phyloP scores from a whole-genome alignment of 2,113 vertebrate genomes.

The Prochilodus magdalenae region DNA sequence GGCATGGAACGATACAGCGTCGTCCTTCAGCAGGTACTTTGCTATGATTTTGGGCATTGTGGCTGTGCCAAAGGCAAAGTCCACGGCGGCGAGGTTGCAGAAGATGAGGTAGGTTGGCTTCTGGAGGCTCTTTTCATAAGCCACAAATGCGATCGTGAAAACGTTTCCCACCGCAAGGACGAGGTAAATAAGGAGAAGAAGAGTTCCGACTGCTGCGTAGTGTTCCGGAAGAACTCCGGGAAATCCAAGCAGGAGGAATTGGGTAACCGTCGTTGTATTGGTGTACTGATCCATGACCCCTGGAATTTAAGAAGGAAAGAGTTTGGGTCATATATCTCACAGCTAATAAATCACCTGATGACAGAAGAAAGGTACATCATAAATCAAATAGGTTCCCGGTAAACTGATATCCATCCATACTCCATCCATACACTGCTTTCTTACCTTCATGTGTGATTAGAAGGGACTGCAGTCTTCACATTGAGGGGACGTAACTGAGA shows the following conservation, averaged over 20 bases:
- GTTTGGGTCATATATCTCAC: too few species aligned
- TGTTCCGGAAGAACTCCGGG: constrained; percentile 45
- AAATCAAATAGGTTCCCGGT: too few species aligned
- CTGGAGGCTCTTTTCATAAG: constrained; percentile 52
- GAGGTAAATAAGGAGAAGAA: constrained; percentile 46
- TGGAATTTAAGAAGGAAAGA: too few species aligned
- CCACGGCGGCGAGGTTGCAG: constrained; percentile 52
- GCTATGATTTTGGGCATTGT: constrained; percentile 70
- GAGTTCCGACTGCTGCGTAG: constrained; percentile 24
- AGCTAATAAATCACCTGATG: too few species aligned
- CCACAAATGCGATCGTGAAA: constrained; percentile 41
- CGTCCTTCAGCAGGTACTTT: constrained; percentile 65
- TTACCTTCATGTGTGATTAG: too few species aligned
- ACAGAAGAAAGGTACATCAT: too few species aligned
- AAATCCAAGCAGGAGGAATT: constrained; percentile 53
- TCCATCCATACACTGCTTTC: too few species aligned
- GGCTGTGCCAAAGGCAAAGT: constrained; percentile 56
- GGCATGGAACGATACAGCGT: constrained; percentile 53
- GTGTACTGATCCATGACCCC: constrained; percentile 13
- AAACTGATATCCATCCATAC: too few species aligned
- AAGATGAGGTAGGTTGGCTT: constrained; percentile 61
- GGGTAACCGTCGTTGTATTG: constrained; percentile 26
- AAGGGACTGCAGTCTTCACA: too few species aligned
- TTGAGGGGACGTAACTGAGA: too few species aligned
- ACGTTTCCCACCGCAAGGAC: constrained; percentile 41